phyloP scores from a whole-genome alignment of 2,113 vertebrate genomes.

The Hippocampus zosterae region DNA sequence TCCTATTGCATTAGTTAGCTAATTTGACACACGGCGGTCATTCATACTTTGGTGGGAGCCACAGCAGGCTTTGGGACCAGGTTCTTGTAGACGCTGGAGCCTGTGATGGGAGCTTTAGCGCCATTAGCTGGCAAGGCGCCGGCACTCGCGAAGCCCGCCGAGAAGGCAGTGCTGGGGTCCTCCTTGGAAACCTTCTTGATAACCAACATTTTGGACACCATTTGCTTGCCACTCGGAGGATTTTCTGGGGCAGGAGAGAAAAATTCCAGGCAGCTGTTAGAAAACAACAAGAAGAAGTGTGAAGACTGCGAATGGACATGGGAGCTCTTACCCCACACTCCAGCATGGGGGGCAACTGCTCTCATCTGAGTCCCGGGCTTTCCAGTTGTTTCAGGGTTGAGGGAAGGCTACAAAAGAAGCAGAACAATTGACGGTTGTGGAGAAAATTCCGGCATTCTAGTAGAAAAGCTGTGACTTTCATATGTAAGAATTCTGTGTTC shows the following conservation, averaged over 20 bases:
- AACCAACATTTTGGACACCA: conserved; percentile 96
- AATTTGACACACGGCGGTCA: neutral
- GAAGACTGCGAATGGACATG: neutral
- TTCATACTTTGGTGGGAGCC: conserved; percentile 93
- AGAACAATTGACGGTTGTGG: neutral
- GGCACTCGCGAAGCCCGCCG: conserved; percentile 89
- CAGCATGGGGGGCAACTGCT: conserved; percentile 88
- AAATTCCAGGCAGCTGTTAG: neutral
- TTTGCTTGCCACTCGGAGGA: conserved; percentile 96
- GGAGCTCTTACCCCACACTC: conserved; percentile 91
- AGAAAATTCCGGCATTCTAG: neutral
- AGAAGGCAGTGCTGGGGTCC: conserved; percentile 91
- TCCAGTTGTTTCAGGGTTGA: conserved; percentile 96
- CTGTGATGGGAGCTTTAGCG: conserved; percentile 83
- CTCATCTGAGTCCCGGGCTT: conserved; percentile 86
- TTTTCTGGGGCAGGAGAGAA: conserved; percentile 77
- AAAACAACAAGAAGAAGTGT: neutral
- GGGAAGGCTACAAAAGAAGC: conserved; percentile 80
- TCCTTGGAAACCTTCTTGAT: conserved; percentile 99
- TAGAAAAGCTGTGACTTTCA: neutral
- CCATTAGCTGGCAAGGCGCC: conserved; percentile 87
- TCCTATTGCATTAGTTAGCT: neutral
- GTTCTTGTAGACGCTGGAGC: conserved; percentile 98
- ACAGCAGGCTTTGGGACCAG: conserved; percentile 93
- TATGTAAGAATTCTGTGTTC: neutral